These are phyloP conservation scores for Zaprionus tsacasi DNA, from an alignment of 1,140 invertebrate genomes.

Conservation along the genomic window DNA sequence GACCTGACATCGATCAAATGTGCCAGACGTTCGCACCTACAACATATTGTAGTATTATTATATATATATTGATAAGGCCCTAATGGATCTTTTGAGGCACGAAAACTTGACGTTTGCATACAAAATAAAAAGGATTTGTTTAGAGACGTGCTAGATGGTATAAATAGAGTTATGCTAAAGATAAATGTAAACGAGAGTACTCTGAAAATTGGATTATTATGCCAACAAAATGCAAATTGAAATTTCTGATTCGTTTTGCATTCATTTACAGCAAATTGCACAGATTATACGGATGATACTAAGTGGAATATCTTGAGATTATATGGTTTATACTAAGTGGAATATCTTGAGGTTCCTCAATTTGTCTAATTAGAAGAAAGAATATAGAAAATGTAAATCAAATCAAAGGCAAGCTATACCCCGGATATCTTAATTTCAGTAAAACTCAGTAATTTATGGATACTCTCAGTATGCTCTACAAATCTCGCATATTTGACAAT, in stretches of 20 bases:
- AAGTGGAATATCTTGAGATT: background rate
- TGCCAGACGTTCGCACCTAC: conserved; percentile 10
- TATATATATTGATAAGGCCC: conserved; percentile 1
- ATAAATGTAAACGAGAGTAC: background rate
- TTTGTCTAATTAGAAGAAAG: no score
- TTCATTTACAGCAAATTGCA: conserved; percentile 24
- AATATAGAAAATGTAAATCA: no score
- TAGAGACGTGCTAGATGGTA: background rate
- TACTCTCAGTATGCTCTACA: no score
- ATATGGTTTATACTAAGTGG: no score
- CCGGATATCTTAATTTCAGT: no score
- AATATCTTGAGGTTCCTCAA: no score
- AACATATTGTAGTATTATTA: no score
- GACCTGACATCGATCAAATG: conserved; percentile 6
- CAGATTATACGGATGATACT: background rate
- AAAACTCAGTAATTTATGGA: no score
- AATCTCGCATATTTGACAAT: background rate
- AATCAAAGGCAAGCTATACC: no score
- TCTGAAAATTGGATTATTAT: background rate
- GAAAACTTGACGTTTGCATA: background rate
- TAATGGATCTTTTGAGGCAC: background rate
- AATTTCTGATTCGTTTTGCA: conserved; percentile 14
- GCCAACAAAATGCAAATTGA: conserved; percentile 8
- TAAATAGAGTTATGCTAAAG: background rate
- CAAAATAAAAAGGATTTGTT: background rate